phyloP scores from a whole-genome alignment of 1,140 invertebrate species.

The Lasioglossum albipes region DNA sequence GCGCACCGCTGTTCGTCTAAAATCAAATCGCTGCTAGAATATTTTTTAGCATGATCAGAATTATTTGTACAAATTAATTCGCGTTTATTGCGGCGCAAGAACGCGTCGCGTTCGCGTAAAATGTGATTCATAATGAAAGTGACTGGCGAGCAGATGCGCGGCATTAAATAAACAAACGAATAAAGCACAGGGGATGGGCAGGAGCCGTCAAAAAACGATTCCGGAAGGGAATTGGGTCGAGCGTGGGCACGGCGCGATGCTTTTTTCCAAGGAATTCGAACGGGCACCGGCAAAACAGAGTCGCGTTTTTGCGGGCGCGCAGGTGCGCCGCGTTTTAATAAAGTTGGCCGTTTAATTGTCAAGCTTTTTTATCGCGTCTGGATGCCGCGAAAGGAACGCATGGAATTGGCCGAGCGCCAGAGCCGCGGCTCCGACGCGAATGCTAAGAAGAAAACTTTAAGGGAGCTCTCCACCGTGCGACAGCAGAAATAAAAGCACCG shows the following conservation, averaged over 20 bases:
- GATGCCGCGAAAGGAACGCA: background rate
- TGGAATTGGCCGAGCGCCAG: background rate
- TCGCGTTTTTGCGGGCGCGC: constrained; percentile 25
- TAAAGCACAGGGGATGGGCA: background rate
- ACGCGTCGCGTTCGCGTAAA: no score
- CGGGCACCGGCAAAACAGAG: constrained; percentile 7
- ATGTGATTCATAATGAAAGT: no score
- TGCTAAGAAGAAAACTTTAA: constrained; percentile 11
- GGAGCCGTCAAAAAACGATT: constrained; percentile 66
- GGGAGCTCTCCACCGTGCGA: no score
- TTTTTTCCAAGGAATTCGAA: background rate
- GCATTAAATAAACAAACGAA: background rate
- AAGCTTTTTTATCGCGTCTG: constrained; percentile 16
- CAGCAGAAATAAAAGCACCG: background rate
- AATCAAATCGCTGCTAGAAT: no score
- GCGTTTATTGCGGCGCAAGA: no score
- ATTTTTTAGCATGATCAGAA: no score
- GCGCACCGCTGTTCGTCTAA: no score
- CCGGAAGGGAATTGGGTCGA: constrained; percentile 50
- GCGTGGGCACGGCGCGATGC: background rate
- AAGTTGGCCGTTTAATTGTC: constrained; percentile 46
- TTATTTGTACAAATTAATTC: no score
- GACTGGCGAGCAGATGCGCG: no score
- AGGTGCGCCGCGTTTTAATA: constrained; percentile 44
- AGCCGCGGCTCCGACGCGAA: background rate